These are phyloP conservation scores for Diorhabda carinulata DNA, from an alignment of 1,140 invertebrate species.

Conservation along the genomic window DNA sequence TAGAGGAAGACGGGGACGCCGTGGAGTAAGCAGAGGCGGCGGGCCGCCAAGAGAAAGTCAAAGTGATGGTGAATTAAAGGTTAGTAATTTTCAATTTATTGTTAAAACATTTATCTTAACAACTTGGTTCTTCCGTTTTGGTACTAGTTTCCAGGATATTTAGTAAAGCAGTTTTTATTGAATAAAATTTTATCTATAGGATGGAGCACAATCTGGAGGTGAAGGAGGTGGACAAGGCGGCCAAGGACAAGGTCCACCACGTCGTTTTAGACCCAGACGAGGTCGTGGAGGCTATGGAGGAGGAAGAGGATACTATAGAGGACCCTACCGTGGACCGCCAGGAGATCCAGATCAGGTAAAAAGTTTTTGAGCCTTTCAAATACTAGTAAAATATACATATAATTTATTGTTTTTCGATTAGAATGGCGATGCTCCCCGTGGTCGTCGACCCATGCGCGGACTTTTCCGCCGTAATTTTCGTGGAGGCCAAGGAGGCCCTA, in stretches of 20 bases:
- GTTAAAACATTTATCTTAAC: too few relatives aligned
- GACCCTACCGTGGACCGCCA: conserved; percentile 43
- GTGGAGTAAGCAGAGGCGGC: conserved; percentile 43
- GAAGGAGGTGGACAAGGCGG: conserved; percentile 35
- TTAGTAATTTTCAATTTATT: neutral
- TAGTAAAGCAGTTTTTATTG: too few relatives aligned
- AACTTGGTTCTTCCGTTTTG: too few relatives aligned
- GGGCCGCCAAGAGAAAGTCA: conserved; percentile 40
- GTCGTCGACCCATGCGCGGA: conserved; percentile 53
- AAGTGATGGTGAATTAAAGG: conserved; percentile 24
- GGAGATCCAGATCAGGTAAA: conserved; percentile 44
- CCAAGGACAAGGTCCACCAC: conserved; percentile 46
- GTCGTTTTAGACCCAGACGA: conserved; percentile 52
- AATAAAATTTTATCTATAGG: neutral
- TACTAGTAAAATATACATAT: too few relatives aligned
- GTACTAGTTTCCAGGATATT: too few relatives aligned
- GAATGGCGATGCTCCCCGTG: conserved; percentile 48
- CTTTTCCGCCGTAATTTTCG: conserved; percentile 55
- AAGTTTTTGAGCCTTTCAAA: too few relatives aligned
- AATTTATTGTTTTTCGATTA: too few relatives aligned
- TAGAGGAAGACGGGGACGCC: conserved; percentile 42
- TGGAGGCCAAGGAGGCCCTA: conserved; percentile 55
- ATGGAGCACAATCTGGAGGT: conserved; percentile 13
- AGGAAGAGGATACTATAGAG: conserved; percentile 45
- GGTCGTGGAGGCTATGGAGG: conserved; percentile 42